A percentile compares a stretch with the other conserved stretches of the same genome.
Evolutionary conservation across 2,113 vertebrate genomes (phyloP).

Genomic region (Ptychochromis oligacanthus): DNA sequence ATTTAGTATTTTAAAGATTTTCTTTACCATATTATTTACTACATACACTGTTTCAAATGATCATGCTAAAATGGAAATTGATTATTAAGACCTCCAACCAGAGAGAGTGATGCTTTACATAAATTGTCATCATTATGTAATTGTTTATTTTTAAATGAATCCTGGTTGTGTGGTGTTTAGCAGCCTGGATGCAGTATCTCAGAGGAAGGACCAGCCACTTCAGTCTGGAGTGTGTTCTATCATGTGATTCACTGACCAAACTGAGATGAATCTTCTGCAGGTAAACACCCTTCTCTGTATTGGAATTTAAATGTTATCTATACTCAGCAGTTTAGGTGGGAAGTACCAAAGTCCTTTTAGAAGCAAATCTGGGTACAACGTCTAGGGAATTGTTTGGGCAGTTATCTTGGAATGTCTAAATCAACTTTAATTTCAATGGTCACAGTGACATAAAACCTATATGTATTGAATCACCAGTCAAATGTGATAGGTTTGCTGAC

Average conservation of each 20-base stretch:
- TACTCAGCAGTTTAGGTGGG: not conserved
- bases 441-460: no score
- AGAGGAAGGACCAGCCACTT: constrained; percentile 76
- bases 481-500: no score
- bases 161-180: constrained; percentile 15
- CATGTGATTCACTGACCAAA: constrained; percentile 82
- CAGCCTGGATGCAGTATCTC: constrained; percentile 82
- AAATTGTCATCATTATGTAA: not conserved
- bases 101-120: not conserved
- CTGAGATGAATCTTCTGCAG: constrained; percentile 1
- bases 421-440: no score
- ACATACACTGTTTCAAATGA: not conserved
- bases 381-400: not conserved
- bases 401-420: not conserved
- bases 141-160: not conserved
- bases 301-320: not conserved
- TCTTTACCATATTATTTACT: not conserved
- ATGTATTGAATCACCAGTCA: no score
- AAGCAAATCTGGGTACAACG: not conserved
- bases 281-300: not conserved
- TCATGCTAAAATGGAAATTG: not conserved
- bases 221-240: constrained; percentile 91
- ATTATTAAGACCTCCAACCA: not conserved
- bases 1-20: not conserved
- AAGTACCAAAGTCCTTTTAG: not conserved